Base-by-base conservation (phyloP, 1,140 invertebrate genomes). In the Ephestia elutella region DNA sequence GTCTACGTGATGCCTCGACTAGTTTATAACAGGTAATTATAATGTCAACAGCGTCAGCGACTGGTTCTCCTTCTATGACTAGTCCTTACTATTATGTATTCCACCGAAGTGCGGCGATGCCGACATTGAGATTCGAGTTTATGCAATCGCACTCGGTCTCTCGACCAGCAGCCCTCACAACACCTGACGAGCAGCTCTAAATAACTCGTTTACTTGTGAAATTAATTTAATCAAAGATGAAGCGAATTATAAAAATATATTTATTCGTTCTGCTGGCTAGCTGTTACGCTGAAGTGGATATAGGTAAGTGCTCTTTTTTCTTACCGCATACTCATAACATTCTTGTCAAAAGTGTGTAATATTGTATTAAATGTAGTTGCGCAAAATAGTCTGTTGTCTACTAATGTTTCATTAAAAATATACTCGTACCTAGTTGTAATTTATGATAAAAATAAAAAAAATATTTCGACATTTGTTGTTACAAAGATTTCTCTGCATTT, bases 51-150 rank as follows among this genome's bases (percentile, higher is more conserved):
- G 10, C 15, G 38, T 44, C n/a, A 44, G 1, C 13, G 15, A 15
- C 38, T 15, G 38, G 38, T 44, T 44, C 13, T 32, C 30, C 30
- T 44, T 44, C 38, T 44, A 17, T 44, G 13, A 44, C 15, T 44
- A 15, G 38, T 44, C 38, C 38, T 17, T 44, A 38, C 13, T 44
- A 44, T 44, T 44, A 44, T 44, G 38, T 44, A 44, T 44, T 44
- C 38, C 15, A 44, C 0, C 38, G 38, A n/a, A 44, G 38, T 44
- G n/a, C n/a, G 15, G 38, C 38, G 13, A 2, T 13, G 13, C 0
- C 5, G 38, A 11, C 72, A 70, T 78, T 78, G 75, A 77, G 59
- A 57, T 28, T 35, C 56, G 59, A 28, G 70, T 68, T 78, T 78
- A 67, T 73, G 75, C 75, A 78, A 78, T 70, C 68, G 44, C 50